These are phyloP conservation scores for Aporrectodea caliginosa DNA, from an alignment of 1,140 invertebrate species.

Conservation along the genomic window DNA sequence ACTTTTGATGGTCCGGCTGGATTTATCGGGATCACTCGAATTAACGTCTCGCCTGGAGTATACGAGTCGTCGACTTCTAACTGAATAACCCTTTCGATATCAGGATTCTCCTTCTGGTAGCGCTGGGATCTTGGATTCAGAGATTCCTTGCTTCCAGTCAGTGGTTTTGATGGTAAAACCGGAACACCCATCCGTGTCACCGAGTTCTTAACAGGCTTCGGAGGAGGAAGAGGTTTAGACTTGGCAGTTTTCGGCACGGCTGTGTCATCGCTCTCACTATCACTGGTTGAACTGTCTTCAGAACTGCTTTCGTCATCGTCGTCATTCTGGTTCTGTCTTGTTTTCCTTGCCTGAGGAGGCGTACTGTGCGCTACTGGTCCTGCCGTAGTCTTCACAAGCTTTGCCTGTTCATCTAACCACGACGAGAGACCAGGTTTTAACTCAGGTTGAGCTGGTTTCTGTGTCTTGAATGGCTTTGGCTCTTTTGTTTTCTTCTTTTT, in stretches of 20 bases:
- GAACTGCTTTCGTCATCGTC: background rate
- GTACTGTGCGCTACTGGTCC: background rate
- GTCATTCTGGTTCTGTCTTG: background rate
- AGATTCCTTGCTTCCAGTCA: background rate
- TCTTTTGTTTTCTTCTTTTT: background rate
- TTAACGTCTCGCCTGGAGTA: background rate
- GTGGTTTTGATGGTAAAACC: background rate
- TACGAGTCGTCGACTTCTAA: slow-evolving; percentile 8
- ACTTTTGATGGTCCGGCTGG: background rate
- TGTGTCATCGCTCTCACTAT: background rate
- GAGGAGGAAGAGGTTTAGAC: slow-evolving; percentile 1
- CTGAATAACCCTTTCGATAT: slow-evolving; percentile 9
- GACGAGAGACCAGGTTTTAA: background rate
- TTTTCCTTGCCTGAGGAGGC: background rate
- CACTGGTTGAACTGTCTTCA: background rate
- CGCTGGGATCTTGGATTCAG: slow-evolving; percentile 10
- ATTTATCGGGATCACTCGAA: slow-evolving; percentile 18
- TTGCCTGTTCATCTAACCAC: background rate
- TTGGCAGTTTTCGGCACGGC: too few relatives aligned
- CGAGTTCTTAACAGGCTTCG: slow-evolving; percentile 10
- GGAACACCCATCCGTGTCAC: background rate
- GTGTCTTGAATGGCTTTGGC: background rate
- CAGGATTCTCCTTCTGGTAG: slow-evolving; percentile 8
- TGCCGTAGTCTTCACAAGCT: background rate
- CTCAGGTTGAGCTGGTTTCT: background rate